Evolutionary conservation across 1,140 invertebrate genomes (phyloP), one percentile per base, ranked within the genome.

Genomic region (Samia ricini): DNA sequence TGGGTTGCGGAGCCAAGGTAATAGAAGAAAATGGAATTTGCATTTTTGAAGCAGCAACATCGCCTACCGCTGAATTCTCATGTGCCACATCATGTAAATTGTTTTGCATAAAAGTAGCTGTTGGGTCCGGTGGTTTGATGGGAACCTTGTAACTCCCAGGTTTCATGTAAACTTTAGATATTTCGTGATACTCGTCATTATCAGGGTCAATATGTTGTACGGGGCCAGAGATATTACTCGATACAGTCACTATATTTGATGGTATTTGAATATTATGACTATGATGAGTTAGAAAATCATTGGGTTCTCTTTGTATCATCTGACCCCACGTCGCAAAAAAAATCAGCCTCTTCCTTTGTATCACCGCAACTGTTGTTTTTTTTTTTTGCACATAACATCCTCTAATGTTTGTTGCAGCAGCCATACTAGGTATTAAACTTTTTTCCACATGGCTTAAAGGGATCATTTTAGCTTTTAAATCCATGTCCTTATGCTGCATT

Each of bases 321-420:
- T 88, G 87, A 83, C 88, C 85, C 88, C 88, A 90, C 66, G 85
- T 72, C 77, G 85, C 85, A 88, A 88, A 91, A 88, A 89, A 89
- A 87, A 86, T 83, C 59, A 69, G 60, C 63, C 88, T 85, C 80
- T 88, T 86, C 60, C 88, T 88, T 60, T 86, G 88, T 64, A 86
- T 86, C 20, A 85, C 88, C 36, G 85, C 84, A 63, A 83, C 88
- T 42, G n/a, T 42, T 42, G n/a, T 42, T 52, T 90, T 90, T 56
- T 88, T 90, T 72, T 88, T 88, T 60, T 83, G 85, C 5, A 83
- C 70, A 57, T 82, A 87, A 69, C 84, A 83, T 26, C 72, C 81
- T 70, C 82, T 71, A 50, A 85, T 74, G 21, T 90, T 85, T 20
- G 75, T 67, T 60, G 76, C 65, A 10, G 84, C 56, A 10, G 83